A percentile compares a stretch with the other conserved stretches of the same genome.
These are phyloP conservation scores for Hyphantria cunea DNA, from an alignment of 1,140 invertebrate genomes.

Conservation along the genomic window DNA sequence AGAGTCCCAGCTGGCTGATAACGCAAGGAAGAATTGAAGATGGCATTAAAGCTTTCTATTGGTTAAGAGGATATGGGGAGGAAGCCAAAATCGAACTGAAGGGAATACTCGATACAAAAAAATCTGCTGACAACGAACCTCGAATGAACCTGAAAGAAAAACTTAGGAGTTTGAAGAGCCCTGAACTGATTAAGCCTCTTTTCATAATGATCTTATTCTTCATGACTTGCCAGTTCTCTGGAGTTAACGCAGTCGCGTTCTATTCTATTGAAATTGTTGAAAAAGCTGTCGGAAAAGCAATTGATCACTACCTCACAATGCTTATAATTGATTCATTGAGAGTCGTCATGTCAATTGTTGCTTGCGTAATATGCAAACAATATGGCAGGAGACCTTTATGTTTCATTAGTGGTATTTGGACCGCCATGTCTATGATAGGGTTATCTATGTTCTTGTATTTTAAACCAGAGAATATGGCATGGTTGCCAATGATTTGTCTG, in stretches of 20 bases:
- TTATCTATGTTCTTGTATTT: constrained; percentile 74
- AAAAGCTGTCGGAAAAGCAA: constrained; percentile 77
- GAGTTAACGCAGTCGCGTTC: constrained; percentile 87
- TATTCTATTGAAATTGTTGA: constrained; percentile 86
- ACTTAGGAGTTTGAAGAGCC: constrained; percentile 60
- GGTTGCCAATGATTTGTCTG: constrained; percentile 80
- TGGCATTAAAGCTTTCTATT: constrained; percentile 79
- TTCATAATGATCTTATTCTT: constrained; percentile 84
- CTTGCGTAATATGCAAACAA: constrained; percentile 83
- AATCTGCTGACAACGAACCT: constrained; percentile 58
- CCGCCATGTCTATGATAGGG: constrained; percentile 79
- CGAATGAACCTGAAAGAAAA: constrained; percentile 57
- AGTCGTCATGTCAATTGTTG: constrained; percentile 83
- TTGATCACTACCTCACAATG: constrained; percentile 84
- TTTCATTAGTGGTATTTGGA: constrained; percentile 83
- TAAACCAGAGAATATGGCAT: constrained; percentile 66
- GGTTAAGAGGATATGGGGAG: constrained; percentile 79
- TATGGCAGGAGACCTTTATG: constrained; percentile 82
- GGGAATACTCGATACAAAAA: constrained; percentile 72
- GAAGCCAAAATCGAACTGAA: constrained; percentile 78
- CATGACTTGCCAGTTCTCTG: constrained; percentile 84
- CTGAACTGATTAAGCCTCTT: constrained; percentile 83
- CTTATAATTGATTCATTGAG: constrained; percentile 87
- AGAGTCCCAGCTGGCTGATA: constrained; percentile 88
- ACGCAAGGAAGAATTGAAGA: constrained; percentile 79